A percentile compares a stretch with the other conserved stretches of the same genome.
phyloP scores from a whole-genome alignment of 2,888 invertebrate species.

The Apamea sordens region DNA sequence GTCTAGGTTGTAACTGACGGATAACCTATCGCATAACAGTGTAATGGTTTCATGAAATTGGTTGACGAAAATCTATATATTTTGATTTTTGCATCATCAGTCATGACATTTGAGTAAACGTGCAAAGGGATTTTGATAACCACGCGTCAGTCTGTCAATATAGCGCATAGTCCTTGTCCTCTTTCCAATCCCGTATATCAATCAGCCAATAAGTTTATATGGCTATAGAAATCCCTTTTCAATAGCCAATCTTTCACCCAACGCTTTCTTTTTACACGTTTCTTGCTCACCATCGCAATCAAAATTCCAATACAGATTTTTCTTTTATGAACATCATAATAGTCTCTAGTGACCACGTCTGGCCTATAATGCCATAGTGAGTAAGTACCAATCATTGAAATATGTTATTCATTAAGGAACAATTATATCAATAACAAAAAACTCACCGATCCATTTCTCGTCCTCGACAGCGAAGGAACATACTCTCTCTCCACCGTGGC shows the following conservation, averaged over 20 bases:
- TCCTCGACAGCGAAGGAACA: constrained; percentile 79
- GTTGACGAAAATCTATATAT: no score
- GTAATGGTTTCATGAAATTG: not conserved
- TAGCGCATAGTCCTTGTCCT: no score
- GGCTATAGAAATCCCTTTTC: not conserved
- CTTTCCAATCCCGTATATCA: no score
- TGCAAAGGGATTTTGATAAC: no score
- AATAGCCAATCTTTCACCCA: not conserved
- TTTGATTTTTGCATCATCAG: no score
- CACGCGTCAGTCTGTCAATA: no score
- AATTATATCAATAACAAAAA: not conserved
- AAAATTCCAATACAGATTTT: not conserved
- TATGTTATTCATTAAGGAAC: no score
- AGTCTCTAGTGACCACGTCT: not conserved
- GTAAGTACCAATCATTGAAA: no score
- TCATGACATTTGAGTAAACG: no score
- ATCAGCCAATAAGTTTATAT: no score
- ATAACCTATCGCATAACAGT: not conserved
- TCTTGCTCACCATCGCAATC: not conserved
- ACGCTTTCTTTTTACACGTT: not conserved
- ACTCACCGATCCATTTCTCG: constrained; percentile 84
- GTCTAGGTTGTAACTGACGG: not conserved
- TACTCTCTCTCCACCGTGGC: constrained; percentile 84
- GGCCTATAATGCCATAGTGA: not conserved
- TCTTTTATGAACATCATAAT: not conserved